A percentile compares a stretch with the other conserved stretches of the same genome.
Conservation (phyloP, 1,140 invertebrate genomes). For the Ceratina calcarata region DNA sequence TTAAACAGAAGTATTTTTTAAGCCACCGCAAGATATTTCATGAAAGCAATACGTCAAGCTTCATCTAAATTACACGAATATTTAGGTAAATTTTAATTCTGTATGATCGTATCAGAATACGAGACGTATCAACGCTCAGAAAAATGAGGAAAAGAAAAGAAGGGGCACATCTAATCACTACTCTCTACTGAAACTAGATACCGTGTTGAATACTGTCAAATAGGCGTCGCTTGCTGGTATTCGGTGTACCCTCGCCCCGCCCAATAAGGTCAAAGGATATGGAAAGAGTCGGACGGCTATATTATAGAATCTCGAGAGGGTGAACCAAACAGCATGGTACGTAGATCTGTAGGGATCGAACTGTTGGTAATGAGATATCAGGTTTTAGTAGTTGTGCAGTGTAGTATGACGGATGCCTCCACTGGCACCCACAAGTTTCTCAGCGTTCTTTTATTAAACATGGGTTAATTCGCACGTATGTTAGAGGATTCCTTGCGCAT, state of each 20-base stretch:
- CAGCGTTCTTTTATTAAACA: conserved; percentile 53
- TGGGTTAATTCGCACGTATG: conserved; percentile 58
- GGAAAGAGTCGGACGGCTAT: conserved; percentile 37
- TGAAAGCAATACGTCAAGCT: neutral
- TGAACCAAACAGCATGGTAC: neutral
- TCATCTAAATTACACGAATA: neutral
- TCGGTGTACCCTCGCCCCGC: conserved; percentile 66
- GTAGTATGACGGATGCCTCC: conserved; percentile 54
- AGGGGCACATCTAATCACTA: conserved; percentile 51
- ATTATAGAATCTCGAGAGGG: neutral
- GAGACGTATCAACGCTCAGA: conserved; percentile 56
- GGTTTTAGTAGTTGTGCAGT: neutral
- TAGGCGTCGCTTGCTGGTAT: conserved; percentile 56
- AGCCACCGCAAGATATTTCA: too few relatives aligned
- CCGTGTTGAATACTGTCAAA: conserved; percentile 60
- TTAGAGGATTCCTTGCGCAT: conserved; percentile 62
- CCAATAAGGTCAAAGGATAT: conserved; percentile 65
- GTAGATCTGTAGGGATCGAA: neutral
- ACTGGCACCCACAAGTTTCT: conserved; percentile 46
- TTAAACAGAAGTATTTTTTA: too few relatives aligned
- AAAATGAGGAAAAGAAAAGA: conserved; percentile 5
- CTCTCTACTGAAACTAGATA: conserved; percentile 59
- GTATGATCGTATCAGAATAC: conserved; percentile 6
- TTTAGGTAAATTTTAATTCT: neutral
- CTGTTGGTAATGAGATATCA: neutral